Conservation (phyloP, 1,140 invertebrate species). For the Drosophila pallidifrons region DNA sequence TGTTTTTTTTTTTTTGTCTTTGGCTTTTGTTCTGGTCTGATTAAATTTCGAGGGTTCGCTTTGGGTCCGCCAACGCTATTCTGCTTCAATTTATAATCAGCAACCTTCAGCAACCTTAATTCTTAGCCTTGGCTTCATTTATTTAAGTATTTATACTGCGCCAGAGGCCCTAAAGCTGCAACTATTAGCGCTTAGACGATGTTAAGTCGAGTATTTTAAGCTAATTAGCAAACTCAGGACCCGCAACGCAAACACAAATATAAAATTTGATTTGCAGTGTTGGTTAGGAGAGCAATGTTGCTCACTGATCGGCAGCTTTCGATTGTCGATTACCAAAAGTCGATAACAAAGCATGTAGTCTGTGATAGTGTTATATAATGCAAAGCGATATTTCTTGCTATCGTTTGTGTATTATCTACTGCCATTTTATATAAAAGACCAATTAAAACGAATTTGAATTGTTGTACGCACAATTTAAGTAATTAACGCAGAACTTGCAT, state of each 20-base stretch:
- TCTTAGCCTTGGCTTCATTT: conserved; percentile 31
- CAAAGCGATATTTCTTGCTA: not conserved
- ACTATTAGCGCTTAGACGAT: conserved; percentile 22
- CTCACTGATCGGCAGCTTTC: not conserved
- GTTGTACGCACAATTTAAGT: not conserved
- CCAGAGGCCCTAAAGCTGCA: conserved; percentile 7
- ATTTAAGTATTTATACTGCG: conserved; percentile 40
- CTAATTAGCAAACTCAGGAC: conserved; percentile 12
- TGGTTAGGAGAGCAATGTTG: not conserved
- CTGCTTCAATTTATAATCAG: conserved; percentile 46
- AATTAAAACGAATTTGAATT: not conserved
- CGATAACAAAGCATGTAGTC: not conserved
- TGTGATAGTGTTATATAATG: too few species aligned
- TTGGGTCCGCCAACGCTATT: conserved; percentile 23
- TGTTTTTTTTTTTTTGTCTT: conserved; percentile 32
- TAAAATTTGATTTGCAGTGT: conserved; percentile 2
- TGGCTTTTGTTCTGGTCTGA: conserved; percentile 68
- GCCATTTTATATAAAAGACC: not conserved
- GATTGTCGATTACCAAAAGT: not conserved
- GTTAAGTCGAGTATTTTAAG: conserved; percentile 26
- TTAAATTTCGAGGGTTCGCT: conserved; percentile 60
- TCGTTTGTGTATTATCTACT: not conserved
- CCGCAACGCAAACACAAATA: conserved; percentile 5
- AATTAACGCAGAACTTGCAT: not conserved
- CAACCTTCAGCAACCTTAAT: conserved; percentile 33